Percentiles rank a stretch among this genome's conserved stretches.
phyloP scores from a whole-genome alignment of 2,113 vertebrate species.

The Odontophorus gujanensis region DNA sequence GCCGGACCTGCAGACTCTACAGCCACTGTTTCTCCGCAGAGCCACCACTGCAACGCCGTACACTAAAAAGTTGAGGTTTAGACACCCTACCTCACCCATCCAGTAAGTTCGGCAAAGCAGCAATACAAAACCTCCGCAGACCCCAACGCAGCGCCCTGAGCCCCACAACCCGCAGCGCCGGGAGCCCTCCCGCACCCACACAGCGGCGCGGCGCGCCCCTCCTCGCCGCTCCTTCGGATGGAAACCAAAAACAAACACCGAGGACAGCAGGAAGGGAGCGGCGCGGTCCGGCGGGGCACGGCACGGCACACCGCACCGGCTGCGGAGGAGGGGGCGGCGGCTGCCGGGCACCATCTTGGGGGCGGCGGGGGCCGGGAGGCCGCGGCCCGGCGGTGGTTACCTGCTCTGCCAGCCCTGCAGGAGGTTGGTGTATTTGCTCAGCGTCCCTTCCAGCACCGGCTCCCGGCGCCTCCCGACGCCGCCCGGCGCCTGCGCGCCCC shows the following conservation, averaged over 20 bases:
- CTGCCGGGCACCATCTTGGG: not conserved
- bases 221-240: not conserved
- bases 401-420: constrained; percentile 98
- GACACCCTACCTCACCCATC: not conserved
- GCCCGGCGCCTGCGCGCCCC: constrained; percentile 72
- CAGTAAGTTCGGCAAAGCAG: not conserved
- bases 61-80: not conserved
- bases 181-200: too few relatives aligned
- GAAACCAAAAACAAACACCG: too few relatives aligned
- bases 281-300: too few relatives aligned
- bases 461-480: constrained; percentile 68
- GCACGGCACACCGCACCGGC: not conserved
- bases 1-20: not conserved
- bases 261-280: too few relatives aligned
- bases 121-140: not conserved
- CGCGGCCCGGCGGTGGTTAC: constrained; percentile 68
- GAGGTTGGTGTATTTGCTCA: constrained; percentile 98
- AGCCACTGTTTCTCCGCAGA: not conserved
- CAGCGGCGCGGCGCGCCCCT: not conserved
- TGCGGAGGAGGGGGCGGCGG: not conserved
- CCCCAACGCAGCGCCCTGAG: not conserved
- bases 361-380: not conserved
- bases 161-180: not conserved
- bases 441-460: constrained; percentile 87
- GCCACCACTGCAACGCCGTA: not conserved